Percentiles rank a stretch among this genome's conserved stretches.
phyloP scores from a whole-genome alignment of 2,113 vertebrate genomes.

The Sisor rabdophorus region DNA sequence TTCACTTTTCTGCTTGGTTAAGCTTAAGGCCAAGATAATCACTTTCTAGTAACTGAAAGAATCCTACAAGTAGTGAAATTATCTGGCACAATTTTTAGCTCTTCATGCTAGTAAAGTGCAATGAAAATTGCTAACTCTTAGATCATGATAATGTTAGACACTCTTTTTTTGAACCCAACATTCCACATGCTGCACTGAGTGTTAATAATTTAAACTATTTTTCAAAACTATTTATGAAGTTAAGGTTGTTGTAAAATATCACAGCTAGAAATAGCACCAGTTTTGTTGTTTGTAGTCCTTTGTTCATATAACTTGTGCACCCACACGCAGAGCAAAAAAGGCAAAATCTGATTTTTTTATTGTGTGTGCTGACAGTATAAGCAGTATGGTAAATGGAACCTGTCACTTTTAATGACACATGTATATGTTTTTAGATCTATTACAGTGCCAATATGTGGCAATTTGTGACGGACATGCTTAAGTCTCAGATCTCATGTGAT shows the following conservation, averaged over 20 bases:
- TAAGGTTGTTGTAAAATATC: background rate
- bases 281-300: background rate
- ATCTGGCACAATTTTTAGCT: background rate
- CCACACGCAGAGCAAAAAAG: background rate
- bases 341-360: background rate
- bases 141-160: background rate
- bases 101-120: background rate
- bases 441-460: background rate
- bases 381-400: background rate
- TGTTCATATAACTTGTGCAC: background rate
- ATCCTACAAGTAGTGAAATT: conserved; percentile 3
- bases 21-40: conserved; percentile 25
- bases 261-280: background rate
- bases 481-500: background rate
- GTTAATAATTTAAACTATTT: background rate
- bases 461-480: background rate
- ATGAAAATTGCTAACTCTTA: background rate
- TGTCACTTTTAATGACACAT: background rate
- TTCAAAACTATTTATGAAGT: background rate
- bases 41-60: conserved; percentile 22
- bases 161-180: background rate
- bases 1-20: conserved; percentile 22
- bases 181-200: background rate
- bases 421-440: background rate
- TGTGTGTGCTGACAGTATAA: background rate